Percentiles rank a stretch among this genome's conserved stretches.
phyloP scores from a whole-genome alignment of 2,113 vertebrate species.

The Lipophrys pholis region DNA sequence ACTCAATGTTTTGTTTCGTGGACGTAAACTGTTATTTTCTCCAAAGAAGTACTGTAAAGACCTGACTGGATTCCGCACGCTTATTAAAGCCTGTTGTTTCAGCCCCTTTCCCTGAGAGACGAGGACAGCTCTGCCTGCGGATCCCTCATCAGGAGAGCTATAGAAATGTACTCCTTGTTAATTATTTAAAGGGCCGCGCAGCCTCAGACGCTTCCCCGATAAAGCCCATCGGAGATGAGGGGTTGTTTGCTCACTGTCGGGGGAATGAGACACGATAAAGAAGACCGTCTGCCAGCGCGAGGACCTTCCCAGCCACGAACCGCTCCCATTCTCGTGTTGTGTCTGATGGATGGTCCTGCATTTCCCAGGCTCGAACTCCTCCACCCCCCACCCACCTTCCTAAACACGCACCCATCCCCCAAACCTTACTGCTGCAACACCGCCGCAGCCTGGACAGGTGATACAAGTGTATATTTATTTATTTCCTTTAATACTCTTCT shows the following conservation, averaged over 20 bases:
- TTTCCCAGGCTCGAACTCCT: constrained; percentile 48
- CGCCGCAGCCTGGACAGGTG: constrained; percentile 69
- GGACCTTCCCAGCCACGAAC: constrained; percentile 24
- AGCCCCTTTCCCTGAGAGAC: constrained; percentile 19
- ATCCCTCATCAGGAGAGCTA: constrained; percentile 63
- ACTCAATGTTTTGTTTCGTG: too few species aligned
- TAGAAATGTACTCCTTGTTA: constrained; percentile 72
- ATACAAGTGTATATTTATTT: constrained; percentile 83
- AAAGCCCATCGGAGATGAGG: constrained; percentile 61
- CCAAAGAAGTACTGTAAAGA: constrained; percentile 1
- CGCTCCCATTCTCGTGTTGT: constrained; percentile 48
- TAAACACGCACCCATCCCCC: constrained; percentile 25
- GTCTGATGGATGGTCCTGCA: constrained; percentile 72
- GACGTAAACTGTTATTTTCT: background rate
- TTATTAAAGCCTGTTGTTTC: constrained; percentile 51
- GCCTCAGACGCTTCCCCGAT: constrained; percentile 61
- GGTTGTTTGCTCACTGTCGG: constrained; percentile 59
- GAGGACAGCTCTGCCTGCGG: constrained; percentile 51
- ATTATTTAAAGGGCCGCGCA: constrained; percentile 75
- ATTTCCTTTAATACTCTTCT: constrained; percentile 84
- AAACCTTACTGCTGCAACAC: background rate
- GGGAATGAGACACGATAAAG: constrained; percentile 49
- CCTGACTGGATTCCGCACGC: constrained; percentile 1
- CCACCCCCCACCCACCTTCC: constrained; percentile 9
- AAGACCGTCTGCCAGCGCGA: constrained; percentile 33